These are phyloP conservation scores for Pelobates cultripes DNA, from an alignment of 2,797 vertebrate genomes.

Conservation along the genomic window DNA sequence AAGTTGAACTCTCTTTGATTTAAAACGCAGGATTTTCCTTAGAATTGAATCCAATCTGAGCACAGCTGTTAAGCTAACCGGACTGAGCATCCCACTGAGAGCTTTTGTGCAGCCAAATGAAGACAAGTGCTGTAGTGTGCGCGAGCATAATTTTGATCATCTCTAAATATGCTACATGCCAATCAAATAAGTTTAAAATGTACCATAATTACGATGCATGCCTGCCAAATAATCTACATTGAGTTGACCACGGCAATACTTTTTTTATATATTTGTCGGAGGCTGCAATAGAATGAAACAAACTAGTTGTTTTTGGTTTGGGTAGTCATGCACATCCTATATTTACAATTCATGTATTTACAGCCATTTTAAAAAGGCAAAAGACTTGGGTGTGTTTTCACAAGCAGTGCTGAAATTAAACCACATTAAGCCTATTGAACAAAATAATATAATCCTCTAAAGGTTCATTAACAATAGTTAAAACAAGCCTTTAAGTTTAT, in stretches of 20 bases:
- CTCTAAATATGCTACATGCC: conserved; percentile 59
- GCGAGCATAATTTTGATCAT: conserved; percentile 60
- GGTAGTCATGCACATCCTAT: not conserved
- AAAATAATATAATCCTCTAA: not conserved
- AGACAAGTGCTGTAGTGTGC: conserved; percentile 51
- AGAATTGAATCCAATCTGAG: conserved; percentile 59
- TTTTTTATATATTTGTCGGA: not conserved
- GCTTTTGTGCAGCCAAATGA: conserved; percentile 59
- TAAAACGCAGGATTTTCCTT: conserved; percentile 62
- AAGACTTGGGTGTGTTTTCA: conserved; percentile 5
- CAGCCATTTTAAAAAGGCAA: not conserved
- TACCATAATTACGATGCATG: conserved; percentile 63
- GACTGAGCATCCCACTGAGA: conserved; percentile 59
- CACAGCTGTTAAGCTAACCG: conserved; percentile 61
- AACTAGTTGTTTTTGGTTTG: not conserved
- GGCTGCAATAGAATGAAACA: conserved; percentile 22
- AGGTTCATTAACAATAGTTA: no score
- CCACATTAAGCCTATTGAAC: not conserved
- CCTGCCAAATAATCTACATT: conserved; percentile 59
- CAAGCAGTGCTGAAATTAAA: conserved; percentile 8
- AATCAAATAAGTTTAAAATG: conserved; percentile 61
- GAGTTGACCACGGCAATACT: conserved; percentile 15
- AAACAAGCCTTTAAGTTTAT: no score
- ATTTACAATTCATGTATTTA: not conserved
- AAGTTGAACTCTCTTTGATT: conserved; percentile 72